These are phyloP conservation scores for Miniopterus natalensis DNA, from an alignment of 2,113 vertebrate species.

Conservation along the genomic window DNA sequence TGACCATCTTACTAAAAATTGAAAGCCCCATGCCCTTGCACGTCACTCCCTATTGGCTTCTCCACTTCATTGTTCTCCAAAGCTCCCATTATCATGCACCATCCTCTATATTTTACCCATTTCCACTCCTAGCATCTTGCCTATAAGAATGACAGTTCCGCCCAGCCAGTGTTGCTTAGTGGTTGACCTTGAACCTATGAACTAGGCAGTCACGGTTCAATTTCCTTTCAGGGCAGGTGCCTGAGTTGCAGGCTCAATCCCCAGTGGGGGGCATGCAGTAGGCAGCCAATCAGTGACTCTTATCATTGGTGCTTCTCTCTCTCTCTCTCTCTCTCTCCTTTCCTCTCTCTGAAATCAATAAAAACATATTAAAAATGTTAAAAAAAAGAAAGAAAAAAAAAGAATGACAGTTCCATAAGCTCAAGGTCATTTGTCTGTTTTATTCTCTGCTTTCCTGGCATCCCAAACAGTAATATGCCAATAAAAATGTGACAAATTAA, in stretches of 20 bases:
- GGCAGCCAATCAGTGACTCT: too few relatives aligned
- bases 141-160: neutral
- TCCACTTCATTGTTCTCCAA: neutral
- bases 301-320: too few relatives aligned
- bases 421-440: neutral
- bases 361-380: too few relatives aligned
- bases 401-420: neutral
- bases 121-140: neutral
- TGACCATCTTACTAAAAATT: neutral
- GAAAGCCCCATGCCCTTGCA: neutral
- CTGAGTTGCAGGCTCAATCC: too few relatives aligned
- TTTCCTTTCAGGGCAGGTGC: too few relatives aligned
- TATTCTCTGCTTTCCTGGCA: neutral
- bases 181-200: too few relatives aligned
- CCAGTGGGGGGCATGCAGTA: too few relatives aligned
- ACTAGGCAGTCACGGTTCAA: too few relatives aligned
- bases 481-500: neutral
- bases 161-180: too few relatives aligned
- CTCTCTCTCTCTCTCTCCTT: too few relatives aligned
- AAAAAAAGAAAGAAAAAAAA: too few relatives aligned
- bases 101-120: neutral
- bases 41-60: neutral
- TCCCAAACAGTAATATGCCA: neutral
- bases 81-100: fast-evolving
- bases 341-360: too few relatives aligned